These are phyloP conservation scores for Dendrocincla tyrannina DNA, from an alignment of 2,797 vertebrate genomes.

Conservation along the genomic window DNA sequence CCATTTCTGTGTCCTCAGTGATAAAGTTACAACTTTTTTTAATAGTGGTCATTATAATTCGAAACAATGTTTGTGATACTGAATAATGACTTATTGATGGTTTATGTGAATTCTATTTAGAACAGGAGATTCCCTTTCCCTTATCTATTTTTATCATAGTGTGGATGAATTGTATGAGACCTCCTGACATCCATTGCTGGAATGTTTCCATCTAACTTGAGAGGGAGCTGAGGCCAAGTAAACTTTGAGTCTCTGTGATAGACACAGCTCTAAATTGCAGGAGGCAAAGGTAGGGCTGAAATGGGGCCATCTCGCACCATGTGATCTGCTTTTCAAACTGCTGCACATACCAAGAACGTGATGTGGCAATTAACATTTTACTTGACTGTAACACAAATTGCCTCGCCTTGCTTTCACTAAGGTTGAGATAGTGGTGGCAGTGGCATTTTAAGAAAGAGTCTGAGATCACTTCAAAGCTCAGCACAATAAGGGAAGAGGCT, in stretches of 20 bases:
- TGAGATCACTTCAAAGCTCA: neutral
- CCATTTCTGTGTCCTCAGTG: neutral
- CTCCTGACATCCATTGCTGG: neutral
- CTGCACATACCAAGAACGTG: neutral
- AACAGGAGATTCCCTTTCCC: neutral
- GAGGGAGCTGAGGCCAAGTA: neutral
- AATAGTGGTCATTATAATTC: neutral
- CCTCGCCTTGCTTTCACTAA: neutral
- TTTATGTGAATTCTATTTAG: neutral
- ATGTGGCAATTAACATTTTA: neutral
- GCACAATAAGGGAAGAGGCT: neutral
- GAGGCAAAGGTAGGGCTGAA: neutral
- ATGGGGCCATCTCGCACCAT: neutral
- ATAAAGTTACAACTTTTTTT: neutral
- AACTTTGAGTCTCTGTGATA: neutral
- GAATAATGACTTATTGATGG: neutral
- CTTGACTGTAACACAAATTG: neutral
- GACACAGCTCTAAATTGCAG: neutral
- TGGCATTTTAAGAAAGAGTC: neutral
- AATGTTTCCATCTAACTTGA: neutral
- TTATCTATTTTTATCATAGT: neutral
- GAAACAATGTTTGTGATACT: neutral
- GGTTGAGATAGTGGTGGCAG: neutral
- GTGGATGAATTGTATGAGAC: neutral
- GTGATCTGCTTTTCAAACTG: neutral